Conservation (phyloP, 2,888 invertebrate genomes). For the Trachelus tabidus region DNA sequence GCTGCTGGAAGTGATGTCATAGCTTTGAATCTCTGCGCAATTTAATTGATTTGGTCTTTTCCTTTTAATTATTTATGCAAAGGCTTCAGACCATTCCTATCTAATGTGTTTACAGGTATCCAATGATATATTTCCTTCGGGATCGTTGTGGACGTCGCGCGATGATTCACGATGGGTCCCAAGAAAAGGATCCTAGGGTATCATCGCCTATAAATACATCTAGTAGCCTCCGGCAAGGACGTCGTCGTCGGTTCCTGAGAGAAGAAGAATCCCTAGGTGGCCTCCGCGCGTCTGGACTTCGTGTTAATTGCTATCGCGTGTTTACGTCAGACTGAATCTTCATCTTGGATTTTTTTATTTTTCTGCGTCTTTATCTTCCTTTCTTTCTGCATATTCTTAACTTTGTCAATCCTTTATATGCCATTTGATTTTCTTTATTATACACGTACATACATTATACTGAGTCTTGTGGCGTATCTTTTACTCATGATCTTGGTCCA, state of each 20-base stretch:
- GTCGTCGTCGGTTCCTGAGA: conserved; percentile 31
- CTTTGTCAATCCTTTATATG: not conserved
- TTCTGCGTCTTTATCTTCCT: conserved; percentile 17
- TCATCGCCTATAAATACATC: conserved; percentile 64
- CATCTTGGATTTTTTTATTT: conserved; percentile 15
- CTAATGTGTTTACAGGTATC: not conserved
- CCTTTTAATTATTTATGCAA: not conserved
- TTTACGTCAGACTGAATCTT: conserved; percentile 17
- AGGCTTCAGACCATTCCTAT: not conserved
- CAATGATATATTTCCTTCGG: not conserved
- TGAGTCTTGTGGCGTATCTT: not conserved
- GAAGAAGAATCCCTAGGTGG: conserved; percentile 11
- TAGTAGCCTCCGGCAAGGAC: conserved; percentile 63
- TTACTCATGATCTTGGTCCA: not conserved
- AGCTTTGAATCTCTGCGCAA: not conserved
- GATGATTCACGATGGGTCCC: not conserved
- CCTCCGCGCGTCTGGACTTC: not conserved
- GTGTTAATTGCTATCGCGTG: not conserved
- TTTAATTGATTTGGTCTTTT: not conserved
- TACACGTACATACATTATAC: not conserved
- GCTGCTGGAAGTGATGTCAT: not conserved
- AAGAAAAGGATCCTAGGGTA: conserved; percentile 51
- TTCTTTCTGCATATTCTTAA: conserved; percentile 9
- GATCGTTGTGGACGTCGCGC: not conserved
- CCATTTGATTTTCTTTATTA: conserved; percentile 11